Conservation (phyloP, 1,140 invertebrate genomes). For the Trypoxylus dichotomus region DNA sequence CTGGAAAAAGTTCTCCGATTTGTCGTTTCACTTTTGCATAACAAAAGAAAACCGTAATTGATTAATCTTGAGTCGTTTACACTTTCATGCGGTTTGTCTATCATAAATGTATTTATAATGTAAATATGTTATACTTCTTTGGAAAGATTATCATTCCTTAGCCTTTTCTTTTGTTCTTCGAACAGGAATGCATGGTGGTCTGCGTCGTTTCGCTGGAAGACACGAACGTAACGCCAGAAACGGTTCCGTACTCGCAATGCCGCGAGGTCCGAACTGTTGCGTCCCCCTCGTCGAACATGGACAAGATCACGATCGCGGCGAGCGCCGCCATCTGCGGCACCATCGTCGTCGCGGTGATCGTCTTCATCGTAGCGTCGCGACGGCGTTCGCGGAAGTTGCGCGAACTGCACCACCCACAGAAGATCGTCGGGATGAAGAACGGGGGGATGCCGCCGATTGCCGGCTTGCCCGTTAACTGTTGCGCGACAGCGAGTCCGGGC, state of each 20-base stretch:
- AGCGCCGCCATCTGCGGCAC: constrained; percentile 92
- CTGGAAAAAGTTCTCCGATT: background rate
- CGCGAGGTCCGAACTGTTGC: constrained; percentile 83
- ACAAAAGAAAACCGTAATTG: too few relatives aligned
- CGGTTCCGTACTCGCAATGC: constrained; percentile 84
- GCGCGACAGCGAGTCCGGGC: constrained; percentile 73
- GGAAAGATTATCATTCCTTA: too few relatives aligned
- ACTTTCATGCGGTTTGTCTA: too few relatives aligned
- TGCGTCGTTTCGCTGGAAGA: constrained; percentile 90
- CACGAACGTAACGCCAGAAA: constrained; percentile 79
- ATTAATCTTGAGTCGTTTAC: too few relatives aligned
- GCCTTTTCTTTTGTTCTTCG: too few relatives aligned
- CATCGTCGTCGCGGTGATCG: constrained; percentile 82
- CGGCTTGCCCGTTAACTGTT: constrained; percentile 73
- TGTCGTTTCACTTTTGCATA: too few relatives aligned
- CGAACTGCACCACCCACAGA: constrained; percentile 66
- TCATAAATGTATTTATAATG: too few relatives aligned
- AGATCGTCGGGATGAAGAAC: constrained; percentile 57
- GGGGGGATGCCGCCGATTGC: constrained; percentile 70
- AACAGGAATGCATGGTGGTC: constrained; percentile 86
- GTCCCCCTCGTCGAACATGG: constrained; percentile 83
- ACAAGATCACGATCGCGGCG: constrained; percentile 91
- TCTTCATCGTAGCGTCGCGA: constrained; percentile 80
- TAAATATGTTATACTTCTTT: too few relatives aligned
- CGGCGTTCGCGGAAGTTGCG: constrained; percentile 74